These are phyloP conservation scores for Tinea semifulvella DNA, from an alignment of 2,888 invertebrate species.

Conservation along the genomic window DNA sequence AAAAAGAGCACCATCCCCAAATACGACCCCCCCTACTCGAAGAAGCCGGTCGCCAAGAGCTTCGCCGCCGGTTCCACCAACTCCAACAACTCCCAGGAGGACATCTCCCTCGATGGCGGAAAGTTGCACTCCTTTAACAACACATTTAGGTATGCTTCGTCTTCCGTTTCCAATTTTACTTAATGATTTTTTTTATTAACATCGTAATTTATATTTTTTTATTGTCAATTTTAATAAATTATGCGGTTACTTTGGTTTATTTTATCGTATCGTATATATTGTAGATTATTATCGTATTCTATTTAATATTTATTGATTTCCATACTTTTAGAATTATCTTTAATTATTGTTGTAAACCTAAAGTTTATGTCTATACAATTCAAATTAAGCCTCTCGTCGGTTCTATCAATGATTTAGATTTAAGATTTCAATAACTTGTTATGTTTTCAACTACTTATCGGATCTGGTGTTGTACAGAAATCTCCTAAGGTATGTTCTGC, in stretches of 20 bases:
- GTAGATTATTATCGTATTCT: too few species aligned
- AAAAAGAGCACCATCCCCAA: constrained; percentile 90
- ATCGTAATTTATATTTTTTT: not conserved
- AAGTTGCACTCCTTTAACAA: constrained; percentile 85
- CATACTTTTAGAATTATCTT: too few species aligned
- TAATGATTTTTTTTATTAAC: not conserved
- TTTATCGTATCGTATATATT: not conserved
- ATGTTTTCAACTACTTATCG: constrained; percentile 55
- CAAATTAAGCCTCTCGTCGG: too few species aligned
- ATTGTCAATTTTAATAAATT: not conserved
- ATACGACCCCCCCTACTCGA: constrained; percentile 87
- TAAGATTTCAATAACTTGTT: too few species aligned
- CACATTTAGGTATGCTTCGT: constrained; percentile 73
- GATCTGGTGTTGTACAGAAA: constrained; percentile 61
- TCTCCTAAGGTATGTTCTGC: constrained; percentile 57
- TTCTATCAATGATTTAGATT: too few species aligned
- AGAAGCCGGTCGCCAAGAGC: constrained; percentile 82
- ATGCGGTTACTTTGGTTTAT: not conserved
- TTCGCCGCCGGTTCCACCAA: constrained; percentile 71
- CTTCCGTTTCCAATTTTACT: not conserved
- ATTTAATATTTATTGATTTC: too few species aligned
- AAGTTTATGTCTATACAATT: too few species aligned
- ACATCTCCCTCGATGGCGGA: constrained; percentile 81
- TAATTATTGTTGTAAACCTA: too few species aligned
- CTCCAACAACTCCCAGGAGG: constrained; percentile 81